Conservation (phyloP, 2,888 invertebrate species). For the Lithophane leautieri region DNA sequence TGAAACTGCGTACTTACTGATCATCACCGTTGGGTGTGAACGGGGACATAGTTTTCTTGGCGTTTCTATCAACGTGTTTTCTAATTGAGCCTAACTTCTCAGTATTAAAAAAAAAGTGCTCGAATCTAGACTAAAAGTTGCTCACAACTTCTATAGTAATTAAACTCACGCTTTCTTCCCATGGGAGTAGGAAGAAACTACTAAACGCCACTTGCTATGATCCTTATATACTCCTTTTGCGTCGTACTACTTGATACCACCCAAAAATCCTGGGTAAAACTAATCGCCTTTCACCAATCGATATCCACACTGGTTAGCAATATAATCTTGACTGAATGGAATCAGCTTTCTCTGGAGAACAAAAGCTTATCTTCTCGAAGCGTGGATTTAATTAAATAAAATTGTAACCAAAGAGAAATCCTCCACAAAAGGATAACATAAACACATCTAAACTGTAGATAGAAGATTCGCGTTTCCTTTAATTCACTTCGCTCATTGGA, state of each 20-base stretch:
- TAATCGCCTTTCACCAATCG: not conserved
- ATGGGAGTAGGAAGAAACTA: not conserved
- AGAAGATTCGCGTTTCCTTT: conserved; percentile 20
- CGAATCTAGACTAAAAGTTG: not conserved
- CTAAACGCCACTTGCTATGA: not conserved
- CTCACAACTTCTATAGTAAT: not conserved
- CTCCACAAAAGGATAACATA: conserved; percentile 16
- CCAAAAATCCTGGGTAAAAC: not conserved
- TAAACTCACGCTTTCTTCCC: not conserved
- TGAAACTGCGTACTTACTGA: no score
- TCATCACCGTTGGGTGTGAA: no score
- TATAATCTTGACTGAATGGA: not conserved
- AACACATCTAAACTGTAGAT: conserved; percentile 18
- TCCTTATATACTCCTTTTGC: not conserved
- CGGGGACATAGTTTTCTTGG: no score
- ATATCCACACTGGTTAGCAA: not conserved
- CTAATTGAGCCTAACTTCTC: not conserved
- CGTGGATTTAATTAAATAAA: conserved; percentile 11
- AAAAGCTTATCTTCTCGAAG: not conserved
- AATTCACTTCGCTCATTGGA: conserved; percentile 33
- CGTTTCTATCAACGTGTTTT: no score
- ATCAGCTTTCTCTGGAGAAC: not conserved
- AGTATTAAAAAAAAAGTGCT: not conserved
- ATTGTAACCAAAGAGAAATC: conserved; percentile 11
- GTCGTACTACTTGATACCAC: not conserved